Evolutionary conservation across 2,797 vertebrate genomes (phyloP), one percentile per base, ranked within the genome.

Genomic region (Nothura maculosa): DNA sequence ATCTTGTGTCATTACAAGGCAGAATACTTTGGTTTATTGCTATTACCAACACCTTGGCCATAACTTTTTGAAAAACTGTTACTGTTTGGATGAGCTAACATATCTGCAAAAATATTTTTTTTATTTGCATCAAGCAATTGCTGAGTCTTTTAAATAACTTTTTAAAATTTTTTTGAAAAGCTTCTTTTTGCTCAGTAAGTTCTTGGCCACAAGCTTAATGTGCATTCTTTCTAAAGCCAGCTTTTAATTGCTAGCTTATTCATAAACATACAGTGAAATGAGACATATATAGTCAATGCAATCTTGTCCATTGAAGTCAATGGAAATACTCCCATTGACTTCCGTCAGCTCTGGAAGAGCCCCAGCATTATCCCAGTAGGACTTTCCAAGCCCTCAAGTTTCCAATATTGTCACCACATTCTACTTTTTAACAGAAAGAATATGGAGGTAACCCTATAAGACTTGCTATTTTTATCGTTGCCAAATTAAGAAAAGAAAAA

Each of bases 401-500:
- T 82, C 40, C 63, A 48, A 0, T 73, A 69, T 34, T 66, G 30
- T 60, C 63, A 85, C n/a, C 24, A 25, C n/a, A 24, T 24, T 79
- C n/a, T 60, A 79, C 34, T 22, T 38, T 32, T 69, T 79, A 73
- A 36, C 24, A 69, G 52, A 70, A 5, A 70, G 24, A 67, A 63
- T 64, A 81, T 38, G 19, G 80, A 78, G 62, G 80, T 30, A 81
- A 77, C 4, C 13, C 17, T 50, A 47, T 11, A 87, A 68, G 27
- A 67, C 34, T 27, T 62, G 8, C 1, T 85, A 45, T 55, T 93
- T 91, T 89, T 78, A 63, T 69, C 63, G 38, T 43, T 85, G 10
- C 38, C 67, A 85, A 30, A 60, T 34, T 55, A 90, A 92, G 47
- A 85, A 92, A 84, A 91, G 7, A 79, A 84, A 83, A 79, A 48